Percentiles rank a stretch among this genome's conserved stretches.
phyloP scores from a whole-genome alignment of 2,888 invertebrate genomes.

The Liposcelis brunnea region DNA sequence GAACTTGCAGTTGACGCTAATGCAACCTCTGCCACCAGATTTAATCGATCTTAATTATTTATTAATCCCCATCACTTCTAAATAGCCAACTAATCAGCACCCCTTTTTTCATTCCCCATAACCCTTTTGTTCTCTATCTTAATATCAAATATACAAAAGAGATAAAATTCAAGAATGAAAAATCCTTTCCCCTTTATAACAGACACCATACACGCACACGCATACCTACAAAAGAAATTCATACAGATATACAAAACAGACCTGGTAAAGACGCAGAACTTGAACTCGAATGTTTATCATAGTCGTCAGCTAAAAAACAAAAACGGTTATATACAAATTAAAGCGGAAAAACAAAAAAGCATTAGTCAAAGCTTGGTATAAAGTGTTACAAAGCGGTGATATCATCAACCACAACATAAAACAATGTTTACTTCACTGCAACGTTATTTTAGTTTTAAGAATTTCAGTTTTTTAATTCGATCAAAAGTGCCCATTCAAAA shows the following conservation, averaged over 20 bases:
- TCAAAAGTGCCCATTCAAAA: background rate
- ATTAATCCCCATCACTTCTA: too few relatives aligned
- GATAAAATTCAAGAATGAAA: constrained; percentile 12
- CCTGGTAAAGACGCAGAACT: constrained; percentile 50
- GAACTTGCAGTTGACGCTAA: too few relatives aligned
- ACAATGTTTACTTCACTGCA: constrained; percentile 10
- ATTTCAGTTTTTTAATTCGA: background rate
- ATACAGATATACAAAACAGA: constrained; percentile 27
- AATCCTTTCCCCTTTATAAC: too few relatives aligned
- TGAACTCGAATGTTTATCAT: constrained; percentile 51
- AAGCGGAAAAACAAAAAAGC: constrained; percentile 10
- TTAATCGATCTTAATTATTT: too few relatives aligned
- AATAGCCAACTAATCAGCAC: too few relatives aligned
- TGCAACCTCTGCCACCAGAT: too few relatives aligned
- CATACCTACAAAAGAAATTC: constrained; percentile 5
- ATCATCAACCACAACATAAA: constrained; percentile 16
- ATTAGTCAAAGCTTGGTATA: constrained; percentile 23
- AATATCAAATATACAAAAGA: constrained; percentile 12
- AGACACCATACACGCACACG: too few relatives aligned
- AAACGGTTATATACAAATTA: too few relatives aligned
- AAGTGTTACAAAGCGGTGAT: constrained; percentile 14
- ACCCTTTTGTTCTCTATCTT: too few relatives aligned
- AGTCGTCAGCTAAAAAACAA: constrained; percentile 33
- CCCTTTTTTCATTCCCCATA: too few relatives aligned
- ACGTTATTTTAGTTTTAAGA: constrained; percentile 13